These are phyloP conservation scores for Sebastes baramenuke DNA, from an alignment of 2,797 vertebrate genomes.

Conservation along the genomic window DNA sequence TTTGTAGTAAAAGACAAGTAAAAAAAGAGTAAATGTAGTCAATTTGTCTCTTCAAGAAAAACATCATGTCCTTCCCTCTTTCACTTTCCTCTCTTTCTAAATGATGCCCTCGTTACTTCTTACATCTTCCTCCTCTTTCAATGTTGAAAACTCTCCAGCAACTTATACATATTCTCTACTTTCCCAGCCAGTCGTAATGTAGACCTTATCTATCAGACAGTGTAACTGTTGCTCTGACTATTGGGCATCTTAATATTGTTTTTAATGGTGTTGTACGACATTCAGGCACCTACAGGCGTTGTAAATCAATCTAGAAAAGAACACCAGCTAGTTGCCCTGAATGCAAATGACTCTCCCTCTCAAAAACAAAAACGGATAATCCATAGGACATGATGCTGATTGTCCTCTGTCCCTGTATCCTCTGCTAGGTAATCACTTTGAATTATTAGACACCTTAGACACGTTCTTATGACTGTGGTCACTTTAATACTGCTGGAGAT, in stretches of 20 bases:
- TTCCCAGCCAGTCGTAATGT: not conserved
- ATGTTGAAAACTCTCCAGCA: not conserved
- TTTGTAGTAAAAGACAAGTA: not conserved
- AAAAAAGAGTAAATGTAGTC: too few relatives aligned
- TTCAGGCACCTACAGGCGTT: not conserved
- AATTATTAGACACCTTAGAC: not conserved
- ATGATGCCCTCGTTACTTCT: not conserved
- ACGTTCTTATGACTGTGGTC: not conserved
- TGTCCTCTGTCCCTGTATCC: slow-evolving; percentile 3
- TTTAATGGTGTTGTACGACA: not conserved
- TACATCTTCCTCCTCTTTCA: not conserved
- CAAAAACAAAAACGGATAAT: slow-evolving; percentile 14
- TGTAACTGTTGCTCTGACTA: not conserved
- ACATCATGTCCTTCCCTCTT: not conserved
- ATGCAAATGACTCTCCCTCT: not conserved
- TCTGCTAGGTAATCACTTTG: not conserved
- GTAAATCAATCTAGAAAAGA: not conserved
- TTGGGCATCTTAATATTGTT: not conserved
- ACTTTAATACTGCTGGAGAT: not conserved
- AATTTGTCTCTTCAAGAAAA: not conserved
- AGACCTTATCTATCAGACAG: not conserved
- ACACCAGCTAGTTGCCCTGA: not conserved
- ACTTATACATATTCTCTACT: not conserved
- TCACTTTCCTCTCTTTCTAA: not conserved
- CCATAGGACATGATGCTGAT: slow-evolving; percentile 1